These are phyloP conservation scores for Crossoptilon crossoptilon DNA, from an alignment of 2,797 vertebrate genomes.

Conservation along the genomic window DNA sequence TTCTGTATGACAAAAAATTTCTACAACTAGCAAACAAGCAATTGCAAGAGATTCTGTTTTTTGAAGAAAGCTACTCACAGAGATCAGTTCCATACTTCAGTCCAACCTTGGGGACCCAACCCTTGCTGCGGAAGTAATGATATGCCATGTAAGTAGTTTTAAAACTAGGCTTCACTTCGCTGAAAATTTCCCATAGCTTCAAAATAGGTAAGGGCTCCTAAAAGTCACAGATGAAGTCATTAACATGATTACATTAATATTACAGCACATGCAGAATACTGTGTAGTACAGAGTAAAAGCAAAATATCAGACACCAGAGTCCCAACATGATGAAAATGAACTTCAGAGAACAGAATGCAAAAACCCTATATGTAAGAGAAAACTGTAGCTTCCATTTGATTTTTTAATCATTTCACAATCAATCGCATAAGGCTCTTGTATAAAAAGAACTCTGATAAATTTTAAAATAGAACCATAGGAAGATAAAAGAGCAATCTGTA, in stretches of 20 bases:
- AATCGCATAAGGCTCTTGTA: neutral
- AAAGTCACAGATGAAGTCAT: neutral
- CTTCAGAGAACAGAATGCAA: accelerated
- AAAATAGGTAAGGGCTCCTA: conserved; percentile 89
- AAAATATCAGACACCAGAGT: neutral
- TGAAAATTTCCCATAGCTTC: conserved; percentile 88
- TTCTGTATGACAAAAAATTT: neutral
- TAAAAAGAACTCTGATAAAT: neutral
- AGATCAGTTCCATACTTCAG: conserved; percentile 94
- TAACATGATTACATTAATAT: neutral
- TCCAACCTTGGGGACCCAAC: conserved; percentile 96
- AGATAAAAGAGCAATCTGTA: neutral
- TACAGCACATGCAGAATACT: neutral
- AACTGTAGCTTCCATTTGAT: neutral
- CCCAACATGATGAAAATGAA: neutral
- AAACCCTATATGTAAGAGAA: neutral
- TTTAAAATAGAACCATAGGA: neutral
- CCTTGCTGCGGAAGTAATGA: conserved; percentile 90
- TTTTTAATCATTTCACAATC: neutral
- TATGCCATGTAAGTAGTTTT: conserved; percentile 88
- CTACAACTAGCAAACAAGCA: neutral
- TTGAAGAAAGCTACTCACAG: conserved; percentile 81
- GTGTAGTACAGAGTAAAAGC: neutral
- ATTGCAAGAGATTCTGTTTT: neutral
- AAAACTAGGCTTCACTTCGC: conserved; percentile 83